phyloP scores from a whole-genome alignment of 2,888 invertebrate genomes.

The Pachycephus smyrnensis region DNA sequence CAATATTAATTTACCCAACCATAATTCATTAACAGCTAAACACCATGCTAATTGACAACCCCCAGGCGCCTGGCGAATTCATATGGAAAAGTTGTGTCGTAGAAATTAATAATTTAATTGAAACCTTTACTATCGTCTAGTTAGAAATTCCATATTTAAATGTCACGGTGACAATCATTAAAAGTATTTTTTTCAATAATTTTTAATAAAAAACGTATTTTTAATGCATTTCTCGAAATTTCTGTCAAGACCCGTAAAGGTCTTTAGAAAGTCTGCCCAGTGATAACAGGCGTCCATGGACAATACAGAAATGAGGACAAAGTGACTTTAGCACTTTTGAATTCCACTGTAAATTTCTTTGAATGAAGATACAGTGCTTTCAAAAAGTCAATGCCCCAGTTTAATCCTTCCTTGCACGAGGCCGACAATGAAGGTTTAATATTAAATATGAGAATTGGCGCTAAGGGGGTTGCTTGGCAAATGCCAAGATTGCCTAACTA shows the following conservation, averaged over 20 bases:
- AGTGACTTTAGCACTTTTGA: neutral
- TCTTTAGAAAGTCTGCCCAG: neutral
- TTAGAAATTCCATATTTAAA: no score
- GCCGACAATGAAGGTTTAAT: neutral
- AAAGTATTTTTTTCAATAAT: neutral
- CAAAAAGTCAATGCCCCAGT: neutral
- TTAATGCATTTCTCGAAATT: neutral
- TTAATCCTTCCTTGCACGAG: neutral
- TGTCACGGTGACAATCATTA: no score
- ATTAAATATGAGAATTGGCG: neutral
- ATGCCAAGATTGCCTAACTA: constrained; percentile 18
- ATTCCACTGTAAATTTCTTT: neutral
- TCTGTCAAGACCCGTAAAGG: neutral
- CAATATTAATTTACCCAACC: neutral
- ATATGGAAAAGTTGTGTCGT: neutral
- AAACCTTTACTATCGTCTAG: neutral
- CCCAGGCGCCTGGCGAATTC: neutral
- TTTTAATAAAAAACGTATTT: neutral
- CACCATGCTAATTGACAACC: neutral
- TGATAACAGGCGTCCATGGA: neutral
- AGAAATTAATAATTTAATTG: neutral
- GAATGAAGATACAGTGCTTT: neutral
- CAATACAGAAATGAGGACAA: neutral
- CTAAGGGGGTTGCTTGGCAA: neutral
- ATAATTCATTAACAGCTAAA: neutral